phyloP scores from a whole-genome alignment of 2,797 vertebrate genomes.

The Otus scops region DNA sequence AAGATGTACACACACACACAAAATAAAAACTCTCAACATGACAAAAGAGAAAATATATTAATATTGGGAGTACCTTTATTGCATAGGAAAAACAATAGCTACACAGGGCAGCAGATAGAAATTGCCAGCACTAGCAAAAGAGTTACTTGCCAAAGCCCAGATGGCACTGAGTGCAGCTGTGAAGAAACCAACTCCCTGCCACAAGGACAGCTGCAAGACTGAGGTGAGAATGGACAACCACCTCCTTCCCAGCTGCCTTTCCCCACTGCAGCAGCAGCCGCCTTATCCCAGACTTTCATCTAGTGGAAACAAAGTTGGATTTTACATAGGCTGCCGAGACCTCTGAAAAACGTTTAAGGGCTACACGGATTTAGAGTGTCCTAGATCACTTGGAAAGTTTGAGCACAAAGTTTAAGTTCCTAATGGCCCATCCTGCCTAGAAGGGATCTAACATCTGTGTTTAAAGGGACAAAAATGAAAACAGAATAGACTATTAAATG shows the following conservation, averaged over 20 bases:
- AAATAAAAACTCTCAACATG: background rate
- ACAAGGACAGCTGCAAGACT: background rate
- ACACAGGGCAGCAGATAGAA: background rate
- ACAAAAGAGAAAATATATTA: background rate
- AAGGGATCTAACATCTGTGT: background rate
- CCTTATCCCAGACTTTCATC: background rate
- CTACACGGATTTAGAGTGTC: rapidly evolving
- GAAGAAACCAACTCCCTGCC: background rate
- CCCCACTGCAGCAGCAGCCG: background rate
- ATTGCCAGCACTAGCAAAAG: background rate
- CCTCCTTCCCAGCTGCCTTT: background rate
- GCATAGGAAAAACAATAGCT: background rate
- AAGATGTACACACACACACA: background rate
- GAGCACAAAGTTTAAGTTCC: background rate
- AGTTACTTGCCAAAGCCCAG: background rate
- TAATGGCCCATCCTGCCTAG: background rate
- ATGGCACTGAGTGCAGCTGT: too few species aligned
- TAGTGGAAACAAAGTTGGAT: background rate
- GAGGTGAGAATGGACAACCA: background rate
- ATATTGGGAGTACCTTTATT: background rate
- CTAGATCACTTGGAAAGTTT: background rate
- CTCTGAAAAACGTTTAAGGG: background rate
- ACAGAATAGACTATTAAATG: background rate
- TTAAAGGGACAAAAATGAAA: background rate
- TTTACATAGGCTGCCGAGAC: background rate